A percentile compares a stretch with the other conserved stretches of the same genome.
Evolutionary conservation across 2,113 vertebrate species (phyloP).

Genomic region (Telmatochromis bifrenatus): DNA sequence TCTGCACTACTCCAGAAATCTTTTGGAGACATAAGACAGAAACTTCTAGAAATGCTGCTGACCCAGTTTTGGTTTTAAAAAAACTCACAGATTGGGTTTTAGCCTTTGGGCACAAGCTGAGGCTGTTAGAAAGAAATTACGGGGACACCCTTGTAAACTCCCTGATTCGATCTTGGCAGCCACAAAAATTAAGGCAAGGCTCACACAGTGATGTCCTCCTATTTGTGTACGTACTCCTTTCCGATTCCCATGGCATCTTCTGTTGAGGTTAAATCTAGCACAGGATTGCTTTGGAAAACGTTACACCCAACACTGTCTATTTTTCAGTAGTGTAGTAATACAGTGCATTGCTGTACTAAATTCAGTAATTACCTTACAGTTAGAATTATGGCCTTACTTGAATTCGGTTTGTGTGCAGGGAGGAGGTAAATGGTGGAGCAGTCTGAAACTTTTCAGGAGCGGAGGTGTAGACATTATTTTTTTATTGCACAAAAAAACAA

Average conservation of each 20-base stretch:
- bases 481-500: neutral
- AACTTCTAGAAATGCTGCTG: neutral
- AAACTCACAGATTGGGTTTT: neutral
- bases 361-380: neutral
- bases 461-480: neutral
- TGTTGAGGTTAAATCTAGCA: neutral
- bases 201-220: neutral
- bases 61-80: neutral
- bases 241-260: neutral
- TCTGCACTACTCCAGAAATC: neutral
- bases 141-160: neutral
- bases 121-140: neutral
- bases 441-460: rapidly evolving
- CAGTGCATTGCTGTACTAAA: neutral
- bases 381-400: neutral
- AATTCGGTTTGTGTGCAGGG: neutral
- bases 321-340: neutral
- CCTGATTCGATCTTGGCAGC: neutral
- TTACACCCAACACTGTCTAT: neutral
- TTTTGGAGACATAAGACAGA: neutral
- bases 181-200: neutral
- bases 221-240: neutral
- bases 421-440: neutral
- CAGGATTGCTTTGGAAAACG: neutral
- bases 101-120: neutral